Evolutionary conservation across 2,888 invertebrate genomes (phyloP), one percentile per base, ranked within the genome.

Genomic region (Nomada ruficornis): DNA sequence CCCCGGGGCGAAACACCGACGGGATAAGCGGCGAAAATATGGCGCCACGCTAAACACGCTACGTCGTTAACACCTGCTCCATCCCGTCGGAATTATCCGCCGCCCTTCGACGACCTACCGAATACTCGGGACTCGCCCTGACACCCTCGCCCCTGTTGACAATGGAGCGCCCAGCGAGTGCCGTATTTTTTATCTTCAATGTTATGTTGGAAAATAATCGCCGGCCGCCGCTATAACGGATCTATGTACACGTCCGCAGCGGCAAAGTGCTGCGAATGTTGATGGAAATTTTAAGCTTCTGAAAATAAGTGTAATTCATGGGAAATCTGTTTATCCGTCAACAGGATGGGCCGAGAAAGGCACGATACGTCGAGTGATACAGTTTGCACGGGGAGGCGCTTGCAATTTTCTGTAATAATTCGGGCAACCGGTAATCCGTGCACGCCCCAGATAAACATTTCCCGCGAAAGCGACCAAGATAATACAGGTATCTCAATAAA

Each of bases 31-130:
- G 65, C 74, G 82, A 85, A 88, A 87, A 89, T 89, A 88, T 85
- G 86, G 80, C 82, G 76, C 72, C 70, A 80, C 84, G 82, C 87
- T 85, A 86, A 89, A 87, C 80, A 87, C 88, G 82, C 76, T 73
- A 81, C 86, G 90, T 90, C 91, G 90, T 91, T 91, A 91, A 90
- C 91, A 91, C 91, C 91, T 91, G 91, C 91, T 90, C 89, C 89
- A 83, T 88, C 87, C 89, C 91, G 86, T 87, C 83, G 88, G 89
- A 87, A 87, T 85, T 89, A 87, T 85, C 83, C 73, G 77, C 62
- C 73, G 52, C 87, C 80, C 88, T 83, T 88, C 86, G 79, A 77
- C 63, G 67, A 67, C 23, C 52, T 67, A 36, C 59, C 68, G 54
- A 55, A 72, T 47, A 70, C 52, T 59, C 70, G 15, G 23, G 77